Base-by-base conservation (phyloP, 2,113 vertebrate species). In the Tragelaphus imberbis region DNA sequence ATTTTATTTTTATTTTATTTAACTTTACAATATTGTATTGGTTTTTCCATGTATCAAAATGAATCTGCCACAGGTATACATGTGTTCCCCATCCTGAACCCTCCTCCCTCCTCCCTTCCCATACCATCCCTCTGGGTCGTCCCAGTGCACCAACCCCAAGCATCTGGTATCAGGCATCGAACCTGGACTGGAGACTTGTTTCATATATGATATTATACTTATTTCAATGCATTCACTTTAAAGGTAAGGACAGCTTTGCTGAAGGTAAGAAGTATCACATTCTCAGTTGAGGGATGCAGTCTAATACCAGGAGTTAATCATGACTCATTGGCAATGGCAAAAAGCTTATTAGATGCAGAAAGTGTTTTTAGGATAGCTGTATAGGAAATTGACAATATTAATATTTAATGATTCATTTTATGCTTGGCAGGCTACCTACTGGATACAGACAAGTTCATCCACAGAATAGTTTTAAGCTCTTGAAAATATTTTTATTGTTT, bases 361-460 rank as follows among this genome's bases (percentile, higher is more conserved):
- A 97, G 84, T 93, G 91, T 97, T 95, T 96, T 97, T 80, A 97
- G 89, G 86, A 96, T 30, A 93, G 87, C 27, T 89, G 58, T 75
- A 88, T 65, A 97, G 96, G 93, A 98, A 97, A 97, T 95, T 88
- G 91, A 96, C 93, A 68, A 71, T 90, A 97, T 97, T 97, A 97
- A 97, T 97, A 98, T 97, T 97, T 97, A 97, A 97, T 95, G 95
- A 96, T 97, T 95, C 79, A 95, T 97, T 97, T 97, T 94, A 80
- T 95, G 28, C 77, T 92, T 97, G 96, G 71, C 94, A 91, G n/a
- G 27, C 79, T 63, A 90, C 56, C 86, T 96, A 53, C 82, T 51
- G 6, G n/a, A 33, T 93, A 92, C 27, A 97, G 88, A 94, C 61
- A 97, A 87, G 81, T 90, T 94, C 90, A 94, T 63, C 91, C 68